Conservation (phyloP, 2,113 vertebrate genomes). For the Otis tarda region DNA sequence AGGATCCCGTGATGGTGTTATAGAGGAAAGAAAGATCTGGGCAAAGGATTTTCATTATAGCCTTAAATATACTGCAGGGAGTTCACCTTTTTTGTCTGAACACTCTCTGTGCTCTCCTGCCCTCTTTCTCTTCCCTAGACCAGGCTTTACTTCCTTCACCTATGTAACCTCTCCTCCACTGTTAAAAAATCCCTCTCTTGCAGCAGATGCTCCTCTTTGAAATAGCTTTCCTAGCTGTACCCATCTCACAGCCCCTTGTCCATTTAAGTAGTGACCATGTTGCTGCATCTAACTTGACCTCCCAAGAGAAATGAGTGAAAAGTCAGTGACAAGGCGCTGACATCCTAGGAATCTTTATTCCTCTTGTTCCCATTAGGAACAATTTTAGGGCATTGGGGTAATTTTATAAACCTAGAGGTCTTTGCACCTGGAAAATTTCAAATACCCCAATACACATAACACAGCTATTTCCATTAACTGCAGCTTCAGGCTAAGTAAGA, state of each 20-base stretch:
- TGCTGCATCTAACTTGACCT: neutral
- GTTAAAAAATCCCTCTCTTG: neutral
- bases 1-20: neutral
- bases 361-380: neutral
- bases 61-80: neutral
- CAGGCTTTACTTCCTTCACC: neutral
- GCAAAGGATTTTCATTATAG: neutral
- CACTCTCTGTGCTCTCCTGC: neutral
- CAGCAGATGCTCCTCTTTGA: neutral
- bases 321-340: neutral
- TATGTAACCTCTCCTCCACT: neutral
- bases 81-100: neutral
- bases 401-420: neutral
- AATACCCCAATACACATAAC: neutral
- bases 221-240: neutral
- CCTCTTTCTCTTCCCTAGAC: neutral
- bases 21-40: neutral
- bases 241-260: neutral
- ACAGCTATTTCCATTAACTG: slow-evolving; percentile 2
- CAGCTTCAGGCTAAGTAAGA: neutral
- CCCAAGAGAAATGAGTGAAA: neutral
- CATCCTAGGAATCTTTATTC: neutral
- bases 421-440: neutral
- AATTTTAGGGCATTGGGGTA: neutral
- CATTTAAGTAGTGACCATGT: neutral